Evolutionary conservation across 2,113 vertebrate genomes (phyloP).

Genomic region (Plectropomus leopardus): DNA sequence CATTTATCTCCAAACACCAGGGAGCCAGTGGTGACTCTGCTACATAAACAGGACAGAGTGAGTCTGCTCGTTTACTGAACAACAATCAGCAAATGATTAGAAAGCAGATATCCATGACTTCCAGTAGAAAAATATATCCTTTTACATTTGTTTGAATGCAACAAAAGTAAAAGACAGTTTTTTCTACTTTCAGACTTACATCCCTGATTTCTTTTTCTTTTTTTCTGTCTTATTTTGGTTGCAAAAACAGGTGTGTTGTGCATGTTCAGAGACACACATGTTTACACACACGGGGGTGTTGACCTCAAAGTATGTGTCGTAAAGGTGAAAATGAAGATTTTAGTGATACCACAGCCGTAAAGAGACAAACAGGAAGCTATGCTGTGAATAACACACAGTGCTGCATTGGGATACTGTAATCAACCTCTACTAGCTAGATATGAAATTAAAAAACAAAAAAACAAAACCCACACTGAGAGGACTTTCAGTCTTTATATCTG

Average conservation of each 20-base stretch:
- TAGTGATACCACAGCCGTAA: slow-evolving; percentile 51
- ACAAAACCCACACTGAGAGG: background rate
- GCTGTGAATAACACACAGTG: slow-evolving; percentile 29
- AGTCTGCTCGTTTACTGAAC: background rate
- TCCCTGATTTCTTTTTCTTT: background rate
- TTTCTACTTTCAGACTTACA: background rate
- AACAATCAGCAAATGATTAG: background rate
- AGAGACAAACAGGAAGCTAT: slow-evolving; percentile 80
- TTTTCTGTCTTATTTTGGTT: too few species aligned
- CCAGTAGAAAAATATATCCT: background rate
- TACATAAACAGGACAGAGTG: slow-evolving; percentile 6
- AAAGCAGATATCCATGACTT: background rate
- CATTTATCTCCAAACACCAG: background rate
- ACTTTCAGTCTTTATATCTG: background rate
- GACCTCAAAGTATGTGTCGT: slow-evolving; percentile 50
- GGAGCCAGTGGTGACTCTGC: background rate
- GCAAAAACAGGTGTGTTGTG: slow-evolving; percentile 38
- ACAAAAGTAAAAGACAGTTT: background rate
- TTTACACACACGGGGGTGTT: background rate
- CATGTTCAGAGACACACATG: slow-evolving; percentile 5
- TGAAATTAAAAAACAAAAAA: background rate
- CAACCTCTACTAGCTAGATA: slow-evolving; percentile 15
- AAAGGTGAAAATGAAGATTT: slow-evolving; percentile 64
- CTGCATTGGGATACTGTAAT: slow-evolving; percentile 25
- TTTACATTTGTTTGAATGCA: background rate